Conservation (phyloP, 2,113 vertebrate species). For the Pongo abelii region DNA sequence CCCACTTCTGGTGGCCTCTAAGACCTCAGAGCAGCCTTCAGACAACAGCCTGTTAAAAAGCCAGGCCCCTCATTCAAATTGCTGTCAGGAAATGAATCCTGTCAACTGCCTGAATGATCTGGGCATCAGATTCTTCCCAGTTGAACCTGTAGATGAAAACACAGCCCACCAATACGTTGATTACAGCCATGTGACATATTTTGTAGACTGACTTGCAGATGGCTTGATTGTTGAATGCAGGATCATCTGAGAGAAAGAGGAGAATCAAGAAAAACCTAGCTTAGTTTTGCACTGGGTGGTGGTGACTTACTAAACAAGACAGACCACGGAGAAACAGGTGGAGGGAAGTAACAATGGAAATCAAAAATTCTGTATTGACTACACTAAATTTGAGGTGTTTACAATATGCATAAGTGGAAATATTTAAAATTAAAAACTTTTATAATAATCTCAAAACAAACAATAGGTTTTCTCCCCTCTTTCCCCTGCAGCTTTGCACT, state of each 20-base stretch:
- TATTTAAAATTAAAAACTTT: constrained; percentile 19
- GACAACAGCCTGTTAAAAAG: background rate
- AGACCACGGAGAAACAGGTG: background rate
- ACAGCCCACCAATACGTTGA: background rate
- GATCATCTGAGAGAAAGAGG: background rate
- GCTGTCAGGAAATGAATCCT: background rate
- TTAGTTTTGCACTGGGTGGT: background rate
- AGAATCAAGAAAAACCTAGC: background rate
- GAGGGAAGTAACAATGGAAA: background rate
- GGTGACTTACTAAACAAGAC: background rate
- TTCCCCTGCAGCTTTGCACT: background rate
- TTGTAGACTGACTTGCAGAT: background rate
- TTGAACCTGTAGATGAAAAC: background rate
- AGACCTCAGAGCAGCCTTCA: background rate
- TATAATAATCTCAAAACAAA: constrained; percentile 11
- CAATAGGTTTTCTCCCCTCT: background rate
- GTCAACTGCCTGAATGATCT: background rate
- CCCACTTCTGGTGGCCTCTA: background rate
- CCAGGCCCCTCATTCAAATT: background rate
- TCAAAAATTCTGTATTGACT: background rate
- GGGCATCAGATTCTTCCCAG: background rate
- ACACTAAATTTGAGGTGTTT: background rate
- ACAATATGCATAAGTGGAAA: background rate
- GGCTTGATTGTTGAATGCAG: background rate
- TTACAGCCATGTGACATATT: background rate